phyloP scores from a whole-genome alignment of 2,113 vertebrate genomes.

The Rallus limicola region DNA sequence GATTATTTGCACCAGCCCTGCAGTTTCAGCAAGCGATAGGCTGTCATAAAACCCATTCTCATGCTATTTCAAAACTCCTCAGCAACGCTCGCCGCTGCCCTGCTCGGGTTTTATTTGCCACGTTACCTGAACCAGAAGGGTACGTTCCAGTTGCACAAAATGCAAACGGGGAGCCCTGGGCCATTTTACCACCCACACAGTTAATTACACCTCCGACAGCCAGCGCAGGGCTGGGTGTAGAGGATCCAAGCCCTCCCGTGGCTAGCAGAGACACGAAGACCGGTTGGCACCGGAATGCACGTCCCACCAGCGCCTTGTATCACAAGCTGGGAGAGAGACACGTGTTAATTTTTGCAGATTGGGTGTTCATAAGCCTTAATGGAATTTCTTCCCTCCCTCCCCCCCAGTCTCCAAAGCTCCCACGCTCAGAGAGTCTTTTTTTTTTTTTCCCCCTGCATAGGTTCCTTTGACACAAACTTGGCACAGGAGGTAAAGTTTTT shows the following conservation, averaged over 20 bases:
- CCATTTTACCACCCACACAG: conserved; percentile 50
- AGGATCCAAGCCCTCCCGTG: conserved; percentile 52
- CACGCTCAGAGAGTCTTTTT: not conserved
- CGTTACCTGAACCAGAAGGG: conserved; percentile 34
- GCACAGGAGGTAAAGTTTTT: conserved; percentile 26
- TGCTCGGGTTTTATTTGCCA: conserved; percentile 53
- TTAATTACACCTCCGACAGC: conserved; percentile 48
- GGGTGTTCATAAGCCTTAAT: not conserved
- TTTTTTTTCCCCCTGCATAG: not conserved
- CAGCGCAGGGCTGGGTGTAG: conserved; percentile 14
- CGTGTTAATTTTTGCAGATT: not conserved
- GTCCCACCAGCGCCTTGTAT: not conserved
- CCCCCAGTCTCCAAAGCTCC: not conserved
- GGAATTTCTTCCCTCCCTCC: not conserved
- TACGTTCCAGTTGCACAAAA: conserved; percentile 56
- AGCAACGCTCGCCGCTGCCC: conserved; percentile 22
- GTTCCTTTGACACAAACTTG: conserved; percentile 32
- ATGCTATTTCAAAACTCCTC: conserved; percentile 58
- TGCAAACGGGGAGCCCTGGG: conserved; percentile 27
- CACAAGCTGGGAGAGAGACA: not conserved
- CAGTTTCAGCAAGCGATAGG: conserved; percentile 26
- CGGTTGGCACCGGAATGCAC: not conserved
- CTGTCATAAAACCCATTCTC: conserved; percentile 65
- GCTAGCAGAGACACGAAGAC: conserved; percentile 62
- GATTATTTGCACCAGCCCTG: not conserved